These are phyloP conservation scores for Himantopus leucocephalus DNA, from an alignment of 2,113 vertebrate genomes.

Conservation along the genomic window DNA sequence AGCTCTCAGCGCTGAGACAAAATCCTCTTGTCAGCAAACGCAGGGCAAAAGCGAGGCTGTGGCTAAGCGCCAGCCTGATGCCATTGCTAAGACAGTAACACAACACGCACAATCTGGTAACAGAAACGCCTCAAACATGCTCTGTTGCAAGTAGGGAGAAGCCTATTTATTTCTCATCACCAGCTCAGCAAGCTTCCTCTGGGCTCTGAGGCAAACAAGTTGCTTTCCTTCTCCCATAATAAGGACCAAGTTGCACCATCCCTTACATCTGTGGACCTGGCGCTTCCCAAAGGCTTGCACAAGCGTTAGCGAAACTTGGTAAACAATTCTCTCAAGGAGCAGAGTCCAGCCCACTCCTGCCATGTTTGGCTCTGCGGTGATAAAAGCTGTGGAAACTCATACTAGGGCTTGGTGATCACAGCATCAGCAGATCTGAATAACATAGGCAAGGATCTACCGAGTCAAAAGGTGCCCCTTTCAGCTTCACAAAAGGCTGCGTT, in stretches of 20 bases:
- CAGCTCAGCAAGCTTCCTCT: neutral
- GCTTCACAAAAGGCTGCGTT: neutral
- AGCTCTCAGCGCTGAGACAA: neutral
- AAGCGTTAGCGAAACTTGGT: neutral
- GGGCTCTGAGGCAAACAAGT: neutral
- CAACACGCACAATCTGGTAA: neutral
- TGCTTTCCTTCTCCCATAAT: neutral
- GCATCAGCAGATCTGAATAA: accelerated
- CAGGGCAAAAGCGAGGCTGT: neutral
- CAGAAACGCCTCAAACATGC: neutral
- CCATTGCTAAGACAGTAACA: neutral
- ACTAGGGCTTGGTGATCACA: neutral
- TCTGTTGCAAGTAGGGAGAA: neutral
- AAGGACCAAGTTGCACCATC: neutral
- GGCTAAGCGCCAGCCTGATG: neutral
- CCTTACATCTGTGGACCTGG: neutral
- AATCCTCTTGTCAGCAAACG: neutral
- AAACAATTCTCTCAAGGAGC: neutral
- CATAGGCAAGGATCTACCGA: accelerated
- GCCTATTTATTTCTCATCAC: neutral
- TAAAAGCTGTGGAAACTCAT: neutral
- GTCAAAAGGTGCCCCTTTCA: neutral
- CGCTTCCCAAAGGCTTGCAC: neutral
- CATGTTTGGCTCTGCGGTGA: neutral
- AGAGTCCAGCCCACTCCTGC: neutral